phyloP scores from a whole-genome alignment of 2,888 invertebrate species.

The Drosophila algonquin region DNA sequence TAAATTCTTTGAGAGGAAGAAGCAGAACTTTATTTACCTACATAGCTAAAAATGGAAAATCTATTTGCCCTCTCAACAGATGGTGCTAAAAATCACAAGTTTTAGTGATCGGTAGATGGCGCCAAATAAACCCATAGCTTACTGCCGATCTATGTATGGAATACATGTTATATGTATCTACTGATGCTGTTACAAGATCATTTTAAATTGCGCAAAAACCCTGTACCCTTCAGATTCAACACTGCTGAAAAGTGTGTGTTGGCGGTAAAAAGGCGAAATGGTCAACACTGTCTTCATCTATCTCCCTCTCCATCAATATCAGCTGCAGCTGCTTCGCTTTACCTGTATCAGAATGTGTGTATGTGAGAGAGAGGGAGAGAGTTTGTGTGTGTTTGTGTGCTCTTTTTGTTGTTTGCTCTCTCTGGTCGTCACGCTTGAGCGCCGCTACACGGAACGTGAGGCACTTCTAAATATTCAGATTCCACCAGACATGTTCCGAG shows the following conservation, averaged over 20 bases:
- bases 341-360: slow-evolving; percentile 37
- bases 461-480: slow-evolving; percentile 49
- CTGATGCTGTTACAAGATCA: too few relatives aligned
- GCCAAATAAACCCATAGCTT: too few relatives aligned
- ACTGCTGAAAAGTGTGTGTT: neutral
- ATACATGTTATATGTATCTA: too few relatives aligned
- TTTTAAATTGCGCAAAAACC: too few relatives aligned
- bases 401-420: slow-evolving; percentile 36
- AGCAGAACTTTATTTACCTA: too few relatives aligned
- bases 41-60: too few relatives aligned
- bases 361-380: neutral
- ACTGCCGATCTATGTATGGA: too few relatives aligned
- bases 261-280: neutral
- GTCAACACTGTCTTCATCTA: neutral
- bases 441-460: slow-evolving; percentile 43
- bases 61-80: too few relatives aligned
- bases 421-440: slow-evolving; percentile 55
- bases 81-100: too few relatives aligned
- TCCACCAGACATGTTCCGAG: slow-evolving; percentile 34
- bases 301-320: slow-evolving; percentile 62
- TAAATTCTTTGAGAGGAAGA: too few relatives aligned
- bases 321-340: slow-evolving; percentile 69
- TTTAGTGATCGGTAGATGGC: too few relatives aligned
- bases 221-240: neutral
- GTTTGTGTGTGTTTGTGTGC: neutral